These are phyloP conservation scores for Caenorhabditis imperialis DNA, from an alignment of 2,888 invertebrate genomes.

Conservation along the genomic window DNA sequence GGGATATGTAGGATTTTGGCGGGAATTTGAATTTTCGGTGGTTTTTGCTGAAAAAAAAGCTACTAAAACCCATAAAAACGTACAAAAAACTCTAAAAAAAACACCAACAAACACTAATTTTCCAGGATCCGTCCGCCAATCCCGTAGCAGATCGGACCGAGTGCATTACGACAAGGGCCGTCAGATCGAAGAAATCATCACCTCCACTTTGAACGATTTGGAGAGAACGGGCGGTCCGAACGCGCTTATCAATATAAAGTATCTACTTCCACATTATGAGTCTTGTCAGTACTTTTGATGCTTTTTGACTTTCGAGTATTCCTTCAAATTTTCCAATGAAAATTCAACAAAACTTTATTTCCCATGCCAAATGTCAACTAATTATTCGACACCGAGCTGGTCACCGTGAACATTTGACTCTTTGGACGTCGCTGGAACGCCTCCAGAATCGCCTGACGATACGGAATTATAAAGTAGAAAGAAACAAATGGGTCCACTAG, in stretches of 20 bases:
- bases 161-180: constrained; percentile 55
- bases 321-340: constrained; percentile 18
- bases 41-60: too few species aligned
- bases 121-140: constrained; percentile 55
- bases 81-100: background rate
- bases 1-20: too few species aligned
- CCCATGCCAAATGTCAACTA: too few species aligned
- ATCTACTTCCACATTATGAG: constrained; percentile 97
- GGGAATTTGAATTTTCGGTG: too few species aligned
- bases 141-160: constrained; percentile 47
- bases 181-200: constrained; percentile 55
- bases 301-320: constrained; percentile 1
- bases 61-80: too few species aligned
- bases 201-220: constrained; percentile 85
- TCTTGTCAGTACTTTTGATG: constrained; percentile 81
- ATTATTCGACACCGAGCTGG: too few species aligned
- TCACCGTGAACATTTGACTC: constrained; percentile 11
- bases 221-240: constrained; percentile 94
- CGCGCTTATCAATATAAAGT: constrained; percentile 97
- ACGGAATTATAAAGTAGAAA: constrained; percentile 51
- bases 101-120: too few species aligned
- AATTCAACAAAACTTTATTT: too few species aligned
- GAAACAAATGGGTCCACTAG: constrained; percentile 48
- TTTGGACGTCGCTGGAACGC: constrained; percentile 11
- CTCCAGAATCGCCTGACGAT: constrained; percentile 41